phyloP scores from a whole-genome alignment of 2,888 invertebrate species.

The Tiliacea citrago region DNA sequence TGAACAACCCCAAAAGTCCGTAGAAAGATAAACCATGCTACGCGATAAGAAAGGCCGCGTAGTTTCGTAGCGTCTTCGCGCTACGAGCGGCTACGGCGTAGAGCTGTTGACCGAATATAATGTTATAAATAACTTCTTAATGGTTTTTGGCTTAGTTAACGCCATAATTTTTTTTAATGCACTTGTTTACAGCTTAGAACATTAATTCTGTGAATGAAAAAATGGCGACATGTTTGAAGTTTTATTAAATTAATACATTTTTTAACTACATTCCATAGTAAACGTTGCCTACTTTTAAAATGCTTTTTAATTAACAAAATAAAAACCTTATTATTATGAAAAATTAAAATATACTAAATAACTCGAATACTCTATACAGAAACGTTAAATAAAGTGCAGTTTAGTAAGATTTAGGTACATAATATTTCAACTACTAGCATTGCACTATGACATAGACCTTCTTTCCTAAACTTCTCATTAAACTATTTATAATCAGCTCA shows the following conservation, averaged over 20 bases:
- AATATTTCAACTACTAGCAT: background rate
- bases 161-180: background rate
- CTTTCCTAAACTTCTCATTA: background rate
- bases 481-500: background rate
- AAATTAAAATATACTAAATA: background rate
- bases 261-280: background rate
- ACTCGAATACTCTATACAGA: background rate
- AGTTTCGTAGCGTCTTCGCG: conserved; percentile 36
- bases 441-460: background rate
- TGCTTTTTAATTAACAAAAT: background rate
- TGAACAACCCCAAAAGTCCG: background rate
- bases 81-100: conserved; percentile 60
- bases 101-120: conserved; percentile 12
- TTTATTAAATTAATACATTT: background rate
- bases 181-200: background rate
- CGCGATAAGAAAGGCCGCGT: conserved; percentile 19
- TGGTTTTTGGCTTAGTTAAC: background rate
- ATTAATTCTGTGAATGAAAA: background rate
- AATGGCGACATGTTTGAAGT: background rate
- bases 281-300: background rate
- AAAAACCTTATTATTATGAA: background rate
- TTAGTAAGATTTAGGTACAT: background rate
- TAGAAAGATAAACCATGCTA: conserved; percentile 23
- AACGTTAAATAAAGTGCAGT: background rate
- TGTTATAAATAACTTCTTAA: background rate